phyloP scores from a whole-genome alignment of 2,888 invertebrate genomes.

The Rhorus exstirpatorius region DNA sequence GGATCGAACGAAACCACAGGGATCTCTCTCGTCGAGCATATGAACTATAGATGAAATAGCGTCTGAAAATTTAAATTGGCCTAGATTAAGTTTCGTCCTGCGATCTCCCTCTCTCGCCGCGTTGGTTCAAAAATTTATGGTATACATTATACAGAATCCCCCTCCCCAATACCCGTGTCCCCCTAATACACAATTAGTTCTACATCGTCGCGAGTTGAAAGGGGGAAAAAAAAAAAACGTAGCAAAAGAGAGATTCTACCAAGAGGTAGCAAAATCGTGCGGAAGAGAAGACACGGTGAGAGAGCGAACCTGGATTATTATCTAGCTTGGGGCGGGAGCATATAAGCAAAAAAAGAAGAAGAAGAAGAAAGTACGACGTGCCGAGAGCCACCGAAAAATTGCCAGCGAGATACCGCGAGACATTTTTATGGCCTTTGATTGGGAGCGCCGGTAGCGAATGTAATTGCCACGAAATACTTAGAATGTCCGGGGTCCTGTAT shows the following conservation, averaged over 20 bases:
- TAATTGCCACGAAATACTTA: conserved; percentile 81
- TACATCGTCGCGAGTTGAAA: conserved; percentile 38
- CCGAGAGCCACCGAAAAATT: conserved; percentile 84
- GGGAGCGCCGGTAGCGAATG: conserved; percentile 76
- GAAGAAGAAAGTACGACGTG: conserved; percentile 66
- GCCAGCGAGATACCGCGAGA: conserved; percentile 79
- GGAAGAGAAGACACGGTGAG: conserved; percentile 13
- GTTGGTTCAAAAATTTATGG: conserved; percentile 31
- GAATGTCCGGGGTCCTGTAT: conserved; percentile 71
- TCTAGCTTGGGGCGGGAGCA: conserved; percentile 33
- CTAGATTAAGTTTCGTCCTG: conserved; percentile 77
- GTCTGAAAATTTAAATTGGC: conserved; percentile 82
- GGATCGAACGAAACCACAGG: conserved; percentile 20
- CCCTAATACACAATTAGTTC: conserved; percentile 52
- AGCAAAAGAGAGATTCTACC: not conserved
- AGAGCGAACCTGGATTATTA: conserved; percentile 70
- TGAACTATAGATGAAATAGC: conserved; percentile 75
- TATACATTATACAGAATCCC: not conserved
- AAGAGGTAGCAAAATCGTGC: conserved; percentile 25
- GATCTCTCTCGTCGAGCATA: conserved; percentile 51
- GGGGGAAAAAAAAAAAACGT: conserved; percentile 22
- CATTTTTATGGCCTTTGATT: conserved; percentile 77
- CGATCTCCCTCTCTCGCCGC: conserved; percentile 37
- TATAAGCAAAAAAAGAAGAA: conserved; percentile 48
- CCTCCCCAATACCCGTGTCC: conserved; percentile 16